Evolutionary conservation across 2,113 vertebrate species (phyloP), one percentile per base, ranked within the genome.

Genomic region (Dasyornis broadbenti): DNA sequence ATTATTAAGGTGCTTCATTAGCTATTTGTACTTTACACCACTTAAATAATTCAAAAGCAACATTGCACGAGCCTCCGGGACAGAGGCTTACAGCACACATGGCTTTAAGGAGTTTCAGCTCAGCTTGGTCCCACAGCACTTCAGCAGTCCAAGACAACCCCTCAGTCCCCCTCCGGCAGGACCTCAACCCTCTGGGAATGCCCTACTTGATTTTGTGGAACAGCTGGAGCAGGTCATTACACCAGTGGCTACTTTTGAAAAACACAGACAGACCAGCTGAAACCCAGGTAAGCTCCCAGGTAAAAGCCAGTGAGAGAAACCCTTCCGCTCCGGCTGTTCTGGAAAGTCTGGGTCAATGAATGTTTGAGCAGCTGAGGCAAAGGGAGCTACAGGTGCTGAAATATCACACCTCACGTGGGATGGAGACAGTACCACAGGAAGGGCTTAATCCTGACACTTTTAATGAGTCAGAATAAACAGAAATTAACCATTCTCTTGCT

Each of bases 41-140:
- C 20, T 78, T 96, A 54, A 96, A 93, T 93, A 89, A 94, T 92
- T 90, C 61, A 89, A 69, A 75, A 13, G 12, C 21, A 93, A 24
- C 39, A 13, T 79, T 37, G 22, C 28, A 78, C 0, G 0, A 82
- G 50, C 20, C 57, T 66, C 10, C 30, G 20, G 37, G 17, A 16
- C 7, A 42, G 69, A 59, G 26, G 37, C n/a, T 83, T 42, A 6
- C 23, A 82, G 90, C 39, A 84, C 33, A 28, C 6, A 1, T 2
- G 22, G 65, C 57, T 57, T 52, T 22, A 20, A 84, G 63, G 73
- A 14, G 17, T 76, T 80, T 35, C 61, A 76, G 49, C 61, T 44
- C 57, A 33, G 28, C 33, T 76, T 1, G 2, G 15, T 45, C 57
- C 40, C 69, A 26, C 19, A 19, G 7, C 6, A 12, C 22, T 57